These are phyloP conservation scores for Pachyseris speciosa DNA, from an alignment of 64 coral and sea anemone genomes.

Conservation along the genomic window DNA sequence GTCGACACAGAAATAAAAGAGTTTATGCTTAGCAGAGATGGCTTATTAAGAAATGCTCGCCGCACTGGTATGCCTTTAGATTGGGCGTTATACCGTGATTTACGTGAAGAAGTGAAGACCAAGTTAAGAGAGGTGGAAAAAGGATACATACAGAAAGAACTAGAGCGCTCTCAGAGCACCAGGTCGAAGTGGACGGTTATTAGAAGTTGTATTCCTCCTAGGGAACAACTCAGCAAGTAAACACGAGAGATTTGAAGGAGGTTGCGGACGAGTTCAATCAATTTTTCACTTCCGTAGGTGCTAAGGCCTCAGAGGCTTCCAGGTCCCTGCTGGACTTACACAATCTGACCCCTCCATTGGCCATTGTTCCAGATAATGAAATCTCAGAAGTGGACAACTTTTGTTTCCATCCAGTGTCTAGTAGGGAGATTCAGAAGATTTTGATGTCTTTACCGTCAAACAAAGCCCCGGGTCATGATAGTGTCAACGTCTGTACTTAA, in stretches of 20 bases:
- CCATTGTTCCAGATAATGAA: conserved; percentile 2
- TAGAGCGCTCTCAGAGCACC: conserved; percentile 22
- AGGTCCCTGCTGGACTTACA: conserved; percentile 50
- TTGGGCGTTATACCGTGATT: conserved; percentile 53
- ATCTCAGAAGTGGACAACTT: conserved; percentile 45
- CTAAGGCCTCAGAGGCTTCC: conserved; percentile 52
- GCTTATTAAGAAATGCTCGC: conserved; percentile 1
- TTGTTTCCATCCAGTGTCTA: conserved; percentile 58
- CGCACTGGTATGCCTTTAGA: conserved; percentile 36
- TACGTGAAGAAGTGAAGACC: conserved; percentile 26
- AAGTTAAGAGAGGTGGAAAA: conserved; percentile 24
- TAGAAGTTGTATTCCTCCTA: neutral
- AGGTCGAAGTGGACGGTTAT: neutral
- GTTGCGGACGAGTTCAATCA: conserved; percentile 1
- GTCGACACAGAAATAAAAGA: conserved; percentile 37
- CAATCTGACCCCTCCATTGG: conserved; percentile 44
- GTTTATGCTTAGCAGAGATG: conserved; percentile 28
- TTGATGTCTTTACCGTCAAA: conserved; percentile 50
- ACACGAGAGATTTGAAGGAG: neutral
- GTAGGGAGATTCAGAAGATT: conserved; percentile 27
- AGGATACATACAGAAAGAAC: conserved; percentile 47
- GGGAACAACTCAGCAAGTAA: neutral
- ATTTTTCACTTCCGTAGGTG: conserved; percentile 64
- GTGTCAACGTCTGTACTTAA: neutral
- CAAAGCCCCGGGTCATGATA: neutral